These are phyloP conservation scores for Octopus bimaculoides DNA, from an alignment of 1,140 invertebrate genomes.

Conservation along the genomic window DNA sequence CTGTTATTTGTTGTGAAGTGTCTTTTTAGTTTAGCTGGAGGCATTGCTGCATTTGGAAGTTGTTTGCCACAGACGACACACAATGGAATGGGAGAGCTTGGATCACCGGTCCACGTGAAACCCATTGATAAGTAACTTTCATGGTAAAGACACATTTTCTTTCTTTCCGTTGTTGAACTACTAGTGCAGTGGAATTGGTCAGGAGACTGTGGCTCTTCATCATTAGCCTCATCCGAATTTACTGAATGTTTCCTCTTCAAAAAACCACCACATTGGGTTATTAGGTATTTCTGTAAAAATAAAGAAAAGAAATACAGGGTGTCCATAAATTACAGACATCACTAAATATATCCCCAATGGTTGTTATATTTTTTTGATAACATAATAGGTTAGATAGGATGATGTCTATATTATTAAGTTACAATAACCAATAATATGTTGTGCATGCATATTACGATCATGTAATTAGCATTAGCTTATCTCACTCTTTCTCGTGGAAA, in stretches of 20 bases:
- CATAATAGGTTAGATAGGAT: too few species aligned
- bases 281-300: background rate
- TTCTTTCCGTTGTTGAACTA: background rate
- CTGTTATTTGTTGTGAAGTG: constrained; percentile 4
- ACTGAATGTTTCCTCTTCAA: constrained; percentile 4
- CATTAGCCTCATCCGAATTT: background rate
- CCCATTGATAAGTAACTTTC: constrained; percentile 4
- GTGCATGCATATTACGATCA: too few species aligned
- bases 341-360: too few species aligned
- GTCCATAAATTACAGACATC: too few species aligned
- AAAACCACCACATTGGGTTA: background rate
- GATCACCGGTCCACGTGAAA: constrained; percentile 6
- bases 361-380: too few species aligned
- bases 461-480: too few species aligned
- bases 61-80: background rate
- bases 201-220: background rate
- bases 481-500: too few species aligned
- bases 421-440: too few species aligned
- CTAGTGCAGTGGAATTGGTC: constrained; percentile 1
- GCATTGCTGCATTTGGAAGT: constrained; percentile 1
- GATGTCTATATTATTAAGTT: too few species aligned
- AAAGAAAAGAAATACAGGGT: background rate
- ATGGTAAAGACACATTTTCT: constrained; percentile 1
- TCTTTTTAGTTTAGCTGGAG: background rate
- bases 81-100: background rate